Evolutionary conservation across 2,888 invertebrate species (phyloP), one percentile per base, ranked within the genome.

Genomic region (Amphipyra berbera): DNA sequence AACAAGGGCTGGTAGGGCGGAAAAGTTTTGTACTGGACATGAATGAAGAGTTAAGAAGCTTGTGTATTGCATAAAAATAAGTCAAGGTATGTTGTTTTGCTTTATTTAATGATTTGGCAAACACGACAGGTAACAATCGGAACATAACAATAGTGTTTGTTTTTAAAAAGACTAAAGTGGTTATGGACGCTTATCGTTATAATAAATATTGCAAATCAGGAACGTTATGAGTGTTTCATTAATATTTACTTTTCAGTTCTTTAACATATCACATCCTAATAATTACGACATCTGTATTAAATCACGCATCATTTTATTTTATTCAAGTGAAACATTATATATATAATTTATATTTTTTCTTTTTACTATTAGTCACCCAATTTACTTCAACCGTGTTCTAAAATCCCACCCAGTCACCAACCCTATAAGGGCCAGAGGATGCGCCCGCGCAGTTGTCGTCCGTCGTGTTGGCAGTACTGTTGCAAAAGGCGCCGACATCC

Each of bases 401-500:
- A 38, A 37, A 14, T 41, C 6, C 44, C 27, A 63, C 30, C 57
- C 71, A 85, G 81, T 85, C 81, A 81, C 54, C 76, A 73, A 61
- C 82, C 87, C 88, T 89, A 75, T 75, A 79, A 81, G 81, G 82
- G 73, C 75, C 65, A 76, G 69, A 83, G 88, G 87, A 88, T 84
- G 83, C 82, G 73, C 77, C 44, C 49, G 66, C 76, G 76, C 76
- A 67, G 68, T 61, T 56, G 57, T 72, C 79, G 80, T 80, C 76
- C 78, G 75, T 69, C 63, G 72, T 75, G 83, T 78, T 85, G 82
- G 86, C 78, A 83, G 70, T 75, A 78, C 62, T 68, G 64, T 76
- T 67, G 83, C 79, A 82, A 92, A 92, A 92, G 90, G 82, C 66
- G 84, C 94, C 94, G 93, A 94, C 93, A 90, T 94, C 94, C 94